Base-by-base conservation (phyloP, 1,140 invertebrate species). In the Bombus difficillimus region DNA sequence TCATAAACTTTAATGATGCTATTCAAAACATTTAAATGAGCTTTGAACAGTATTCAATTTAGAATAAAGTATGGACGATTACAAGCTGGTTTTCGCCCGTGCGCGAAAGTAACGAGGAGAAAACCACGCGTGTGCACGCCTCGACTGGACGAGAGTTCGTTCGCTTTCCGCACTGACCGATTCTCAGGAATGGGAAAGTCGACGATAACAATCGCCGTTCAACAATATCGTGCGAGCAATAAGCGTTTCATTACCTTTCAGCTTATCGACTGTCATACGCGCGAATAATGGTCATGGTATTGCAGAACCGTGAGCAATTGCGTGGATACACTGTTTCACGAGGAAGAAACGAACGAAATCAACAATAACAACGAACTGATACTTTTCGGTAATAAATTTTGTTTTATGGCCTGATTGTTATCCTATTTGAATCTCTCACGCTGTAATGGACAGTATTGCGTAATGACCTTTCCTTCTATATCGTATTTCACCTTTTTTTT, bases 161-260 rank as follows among this genome's bases (percentile, higher is more conserved):
- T 83, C 72, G 72, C 32, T 83, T 53, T 83, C 74, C 73, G 81
- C 73, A 47, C 34, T 68, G 81, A 83, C 74, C 81, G 81, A 83
- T 78, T 83, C 81, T 78, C 81, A 83, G 81, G 81, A 83, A 83
- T 83, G 81, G 81, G 81, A 83, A 83, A 83, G 81, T 68, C 62
- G 12, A 5, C 74, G 81, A 83, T 83, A 83, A 83, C 81, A 75
- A 83, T 83, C 81, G 53, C 41, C 74, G 81, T 53, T 78, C 57
- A 78, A 83, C 81, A 78, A 83, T 83, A 83, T 83, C 72, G 62
- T 32, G 81, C 81, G 57, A 37, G 57, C 32, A 78, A 83, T 75
- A 83, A 78, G 18, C 81, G 74, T 78, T 78, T 78, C 81, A 69
- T 69, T 83, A 53, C 74, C 74, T 66, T 3, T 37, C 53, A 47